These are phyloP conservation scores for Solen grandis DNA, from an alignment of 1,140 invertebrate genomes.

Conservation along the genomic window DNA sequence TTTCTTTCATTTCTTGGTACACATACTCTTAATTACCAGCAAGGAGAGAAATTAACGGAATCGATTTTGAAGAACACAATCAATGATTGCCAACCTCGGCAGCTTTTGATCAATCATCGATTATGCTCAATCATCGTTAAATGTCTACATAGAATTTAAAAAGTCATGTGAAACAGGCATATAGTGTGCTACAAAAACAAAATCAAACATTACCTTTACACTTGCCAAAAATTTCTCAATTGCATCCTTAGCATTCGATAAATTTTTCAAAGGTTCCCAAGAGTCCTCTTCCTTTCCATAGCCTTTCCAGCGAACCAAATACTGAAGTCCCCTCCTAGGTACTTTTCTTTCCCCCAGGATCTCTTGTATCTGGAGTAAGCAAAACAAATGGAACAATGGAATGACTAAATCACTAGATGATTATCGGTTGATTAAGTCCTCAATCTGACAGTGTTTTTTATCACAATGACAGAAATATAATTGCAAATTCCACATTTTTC, in stretches of 20 bases:
- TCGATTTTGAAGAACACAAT: no score
- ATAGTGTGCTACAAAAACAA: background rate
- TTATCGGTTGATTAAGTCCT: no score
- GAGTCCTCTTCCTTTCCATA: slow-evolving; percentile 15
- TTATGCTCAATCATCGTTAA: background rate
- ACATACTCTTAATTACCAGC: no score
- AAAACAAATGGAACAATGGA: no score
- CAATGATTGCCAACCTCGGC: background rate
- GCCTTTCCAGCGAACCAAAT: slow-evolving; percentile 48
- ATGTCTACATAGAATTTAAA: background rate
- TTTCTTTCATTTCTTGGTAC: no score
- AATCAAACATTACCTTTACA: background rate
- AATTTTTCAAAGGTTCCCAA: slow-evolving; percentile 51
- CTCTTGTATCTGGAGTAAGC: slow-evolving; percentile 43
- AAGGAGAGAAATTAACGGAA: no score
- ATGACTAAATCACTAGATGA: no score
- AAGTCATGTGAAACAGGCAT: background rate
- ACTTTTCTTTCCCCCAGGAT: slow-evolving; percentile 42
- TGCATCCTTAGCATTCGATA: slow-evolving; percentile 17
- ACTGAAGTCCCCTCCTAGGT: slow-evolving; percentile 28
- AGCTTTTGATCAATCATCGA: background rate
- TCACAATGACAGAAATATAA: no score
- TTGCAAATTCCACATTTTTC: no score
- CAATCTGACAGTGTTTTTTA: no score
- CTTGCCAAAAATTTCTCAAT: slow-evolving; percentile 13